Conservation (phyloP, 2,797 vertebrate genomes). For the Channallabes apus region DNA sequence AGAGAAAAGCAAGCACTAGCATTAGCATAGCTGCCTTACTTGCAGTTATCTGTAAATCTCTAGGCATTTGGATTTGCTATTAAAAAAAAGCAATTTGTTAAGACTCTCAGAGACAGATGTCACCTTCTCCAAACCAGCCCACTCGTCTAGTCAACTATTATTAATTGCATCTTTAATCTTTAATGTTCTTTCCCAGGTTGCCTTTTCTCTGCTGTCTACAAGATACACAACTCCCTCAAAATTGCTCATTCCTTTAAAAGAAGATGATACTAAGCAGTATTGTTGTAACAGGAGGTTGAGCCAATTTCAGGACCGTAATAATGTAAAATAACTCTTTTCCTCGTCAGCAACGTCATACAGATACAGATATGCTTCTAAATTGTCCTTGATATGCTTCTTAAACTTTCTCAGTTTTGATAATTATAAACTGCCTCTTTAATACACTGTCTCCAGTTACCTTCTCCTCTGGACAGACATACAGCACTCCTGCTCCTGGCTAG, state of each 20-base stretch:
- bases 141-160: background rate
- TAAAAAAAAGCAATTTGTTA: constrained; percentile 11
- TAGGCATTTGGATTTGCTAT: background rate
- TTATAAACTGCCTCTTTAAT: background rate
- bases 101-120: background rate
- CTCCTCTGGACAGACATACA: constrained; percentile 49
- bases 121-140: constrained; percentile 35
- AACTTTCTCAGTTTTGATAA: background rate
- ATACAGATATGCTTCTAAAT: background rate
- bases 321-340: background rate
- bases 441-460: constrained; percentile 43
- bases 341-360: background rate
- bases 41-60: background rate
- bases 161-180: background rate
- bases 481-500: constrained; percentile 93
- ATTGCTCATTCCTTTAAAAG: background rate
- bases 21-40: background rate
- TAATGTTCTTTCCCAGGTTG: constrained; percentile 10
- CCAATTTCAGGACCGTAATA: constrained; percentile 6
- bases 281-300: background rate
- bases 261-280: background rate
- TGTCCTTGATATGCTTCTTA: too few relatives aligned
- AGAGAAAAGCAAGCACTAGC: constrained; percentile 23
- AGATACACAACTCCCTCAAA: background rate
- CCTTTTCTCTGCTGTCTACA: constrained; percentile 34